Base-by-base conservation (phyloP, 1,140 invertebrate genomes). In the Nilaparvata lugens region DNA sequence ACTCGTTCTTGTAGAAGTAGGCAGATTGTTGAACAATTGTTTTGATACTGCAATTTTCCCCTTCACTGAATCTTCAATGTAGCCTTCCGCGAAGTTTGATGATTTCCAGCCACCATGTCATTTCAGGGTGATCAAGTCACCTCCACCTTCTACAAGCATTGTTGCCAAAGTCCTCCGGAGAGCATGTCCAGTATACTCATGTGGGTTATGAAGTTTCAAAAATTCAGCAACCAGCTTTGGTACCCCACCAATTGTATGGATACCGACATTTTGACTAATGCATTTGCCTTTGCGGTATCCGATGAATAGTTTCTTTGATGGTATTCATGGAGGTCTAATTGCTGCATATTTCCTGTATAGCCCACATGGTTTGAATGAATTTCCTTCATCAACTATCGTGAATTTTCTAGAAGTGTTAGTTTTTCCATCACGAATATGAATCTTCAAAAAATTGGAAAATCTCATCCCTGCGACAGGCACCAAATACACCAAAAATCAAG, bases 21-120 rank as follows among this genome's bases (percentile, higher is more conserved):
- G n/a, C n/a, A n/a, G n/a, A n/a, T n/a, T 4, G 28, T 28, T 28
- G 28, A 28, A 28, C n/a, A 28, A 28, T 28, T 28, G 3, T 28
- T 28, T 28, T 3, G 28, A 28, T 9, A 28, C 28, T 4, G 28
- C 28, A 28, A 28, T 28, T 28, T 28, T 28, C 9, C 28, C 43
- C 16, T 21, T 9, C 13, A 24, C 18, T n/a, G 48, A 60, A 18
- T 56, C 35, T 55, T 60, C 48, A 11, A 9, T 54, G 35, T 58
- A 62, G 24, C 60, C 55, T 40, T 62, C 43, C 16, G 53, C 52
- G 23, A 48, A 54, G 6, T 19, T 42, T 21, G 11, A 42, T 0
- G 60, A 58, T 6, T 53, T 38, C 42, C 56, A 58, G 2, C 55
- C 60, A 18, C 60, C 60, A 56, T 62, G 60, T 25, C 60, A 43